Base-by-base conservation (phyloP, 2,888 invertebrate species). In the Pachycephus smyrnensis region DNA sequence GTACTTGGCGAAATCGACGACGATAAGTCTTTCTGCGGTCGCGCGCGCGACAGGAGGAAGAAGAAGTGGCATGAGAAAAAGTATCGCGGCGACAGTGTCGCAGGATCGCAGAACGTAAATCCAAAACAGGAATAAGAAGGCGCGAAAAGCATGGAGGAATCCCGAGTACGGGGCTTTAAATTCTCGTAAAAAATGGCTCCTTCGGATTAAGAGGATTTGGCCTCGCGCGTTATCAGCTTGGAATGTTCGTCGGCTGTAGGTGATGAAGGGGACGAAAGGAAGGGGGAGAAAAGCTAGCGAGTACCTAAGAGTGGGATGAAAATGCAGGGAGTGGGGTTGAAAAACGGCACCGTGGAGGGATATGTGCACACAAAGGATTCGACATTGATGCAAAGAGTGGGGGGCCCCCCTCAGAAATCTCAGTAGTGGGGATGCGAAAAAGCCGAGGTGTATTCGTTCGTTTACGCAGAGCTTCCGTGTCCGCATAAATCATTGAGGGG, bases 161-260 rank as follows among this genome's bases (percentile, higher is more conserved):
- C 2, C 23, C 6, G 23, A 55, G 55, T 23, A 23, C 55, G 76
- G 68, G 81, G 82, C 83, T 84, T 81, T 55, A 81, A 80, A 84
- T 80, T 80, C 76, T 75, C 79, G 80, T 81, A 82, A 86, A 83
- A 85, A 82, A 85, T 83, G 81, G 83, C 80, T 81, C 79, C 77
- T 83, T 78, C 82, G 80, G 81, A 85, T 86, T 86, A 86, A 85
- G 83, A 81, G 83, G 82, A 85, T 83, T 82, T 85, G 81, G 78
- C 79, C 69, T 79, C 77, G 78, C 76, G 55, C 82, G 82, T 82
- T 85, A 86, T 86, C 84, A 81, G 79, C 77, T 81, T 55, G 76
- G 80, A 84, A 82, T 79, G 82, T 80, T 75, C 75, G 40, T 37
- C 12, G 76, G 35, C 31, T 69, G 37, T 75, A 36, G 36, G 37